phyloP scores from a whole-genome alignment of 2,888 invertebrate genomes.

The Lysandra bellargus region DNA sequence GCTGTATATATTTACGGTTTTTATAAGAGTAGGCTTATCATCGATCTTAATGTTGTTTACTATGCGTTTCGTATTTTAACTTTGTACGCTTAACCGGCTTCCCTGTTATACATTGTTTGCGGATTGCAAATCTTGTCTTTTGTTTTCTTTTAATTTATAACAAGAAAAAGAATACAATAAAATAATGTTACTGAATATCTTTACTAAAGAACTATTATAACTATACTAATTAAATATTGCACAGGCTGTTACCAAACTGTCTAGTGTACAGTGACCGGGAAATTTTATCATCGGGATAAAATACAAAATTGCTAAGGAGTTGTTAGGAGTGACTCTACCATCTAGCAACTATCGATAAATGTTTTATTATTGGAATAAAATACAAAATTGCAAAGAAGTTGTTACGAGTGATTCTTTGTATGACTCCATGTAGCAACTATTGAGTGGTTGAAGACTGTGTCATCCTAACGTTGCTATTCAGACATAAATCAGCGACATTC shows the following conservation, averaged over 20 bases:
- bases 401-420: no score
- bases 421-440: no score
- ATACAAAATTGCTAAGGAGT: no score
- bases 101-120: background rate
- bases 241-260: no score
- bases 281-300: background rate
- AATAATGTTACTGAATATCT: no score
- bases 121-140: background rate
- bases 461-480: background rate
- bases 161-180: no score
- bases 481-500: slow-evolving; percentile 8
- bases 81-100: background rate
- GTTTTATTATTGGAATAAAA: no score
- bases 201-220: background rate
- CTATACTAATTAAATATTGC: no score
- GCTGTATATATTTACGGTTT: slow-evolving; percentile 40
- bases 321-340: no score
- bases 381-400: no score
- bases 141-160: background rate
- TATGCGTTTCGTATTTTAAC: background rate
- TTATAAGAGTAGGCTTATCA: background rate
- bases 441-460: background rate
- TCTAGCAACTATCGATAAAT: no score
- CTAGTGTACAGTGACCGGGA: no score
- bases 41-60: slow-evolving; percentile 1